Base-by-base conservation (phyloP, 2,888 invertebrate genomes). In the Meganola albula region DNA sequence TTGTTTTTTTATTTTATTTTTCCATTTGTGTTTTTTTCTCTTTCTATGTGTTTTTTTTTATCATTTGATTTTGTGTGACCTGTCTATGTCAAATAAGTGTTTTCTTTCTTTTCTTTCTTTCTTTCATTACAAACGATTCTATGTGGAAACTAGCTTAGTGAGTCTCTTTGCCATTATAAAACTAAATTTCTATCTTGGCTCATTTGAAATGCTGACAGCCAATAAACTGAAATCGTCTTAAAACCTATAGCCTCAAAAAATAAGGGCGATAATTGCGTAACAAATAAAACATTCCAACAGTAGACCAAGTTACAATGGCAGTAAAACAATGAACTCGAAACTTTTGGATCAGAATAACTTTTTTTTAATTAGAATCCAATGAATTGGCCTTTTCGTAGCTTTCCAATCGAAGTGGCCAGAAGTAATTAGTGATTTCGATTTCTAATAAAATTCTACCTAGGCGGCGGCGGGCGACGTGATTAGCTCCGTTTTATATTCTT, bases 361-460 rank as follows among this genome's bases (percentile, higher is more conserved):
- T 50, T 52, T 53, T 53, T 44, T 50, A 53, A 52, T 52, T 52
- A 50, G 50, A 48, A 53, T 50, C 27, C 53, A 42, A 52, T 52
- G 52, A 53, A 50, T 50, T 52, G 52, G 48, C 47, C 42, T 44
- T 45, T 51, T 46, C 32, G 27, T 28, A 22, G 27, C 18, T 12
- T 44, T 23, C 33, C 34, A 44, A 33, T 24, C 29, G 33, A 5
- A 42, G 26, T 33, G 34, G n/a, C 8, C 34, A 33, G 12, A 43
- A 52, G 42, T 50, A 52, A 50, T 50, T 50, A 50, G 49, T 35
- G 39, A 52, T 33, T 49, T 29, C 34, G 40, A 34, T 42, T 50
- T 35, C 44, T 52, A 48, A 48, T 45, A 33, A 52, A 52, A 50
- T 48, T 48, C 48, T 33, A 33, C 28, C 24, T 33, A 38, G 12